Conservation (phyloP, 1,140 invertebrate genomes). For the Coptotermes formosanus region DNA sequence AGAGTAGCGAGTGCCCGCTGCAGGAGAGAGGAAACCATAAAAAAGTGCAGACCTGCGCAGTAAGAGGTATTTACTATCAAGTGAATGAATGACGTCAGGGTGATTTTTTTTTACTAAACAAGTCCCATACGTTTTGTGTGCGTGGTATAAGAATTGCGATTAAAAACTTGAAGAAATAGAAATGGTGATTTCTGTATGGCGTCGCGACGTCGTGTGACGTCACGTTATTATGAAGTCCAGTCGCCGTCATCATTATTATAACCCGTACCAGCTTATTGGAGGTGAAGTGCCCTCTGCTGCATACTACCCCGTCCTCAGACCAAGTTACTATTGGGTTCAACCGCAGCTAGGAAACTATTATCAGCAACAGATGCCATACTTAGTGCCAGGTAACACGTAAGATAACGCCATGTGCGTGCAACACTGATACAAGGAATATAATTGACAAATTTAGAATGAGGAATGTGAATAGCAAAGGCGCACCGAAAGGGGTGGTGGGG, state of each 20-base stretch:
- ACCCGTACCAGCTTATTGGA: conserved; percentile 32
- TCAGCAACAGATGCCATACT: conserved; percentile 32
- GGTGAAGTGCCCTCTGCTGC: conserved; percentile 23
- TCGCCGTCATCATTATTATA: conserved; percentile 32
- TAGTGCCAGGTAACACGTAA: conserved; percentile 27
- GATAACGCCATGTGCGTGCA: no score
- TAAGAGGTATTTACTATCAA: neutral
- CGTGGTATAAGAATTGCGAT: neutral
- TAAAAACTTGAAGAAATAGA: conserved; percentile 6
- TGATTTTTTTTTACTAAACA: neutral
- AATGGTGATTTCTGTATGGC: conserved; percentile 25
- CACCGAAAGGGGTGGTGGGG: no score
- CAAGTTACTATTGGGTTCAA: conserved; percentile 31
- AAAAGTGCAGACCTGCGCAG: neutral
- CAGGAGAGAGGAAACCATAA: neutral
- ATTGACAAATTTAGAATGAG: no score
- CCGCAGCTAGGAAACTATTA: conserved; percentile 22
- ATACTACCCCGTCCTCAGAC: conserved; percentile 27
- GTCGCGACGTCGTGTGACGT: conserved; percentile 29
- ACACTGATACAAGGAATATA: no score
- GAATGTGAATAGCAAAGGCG: no score
- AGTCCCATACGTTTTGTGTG: neutral
- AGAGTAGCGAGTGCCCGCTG: neutral
- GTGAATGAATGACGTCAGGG: conserved; percentile 2
- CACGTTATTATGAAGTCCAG: conserved; percentile 35